Conservation (phyloP, 2,113 vertebrate genomes). For the Azemiops feae region DNA sequence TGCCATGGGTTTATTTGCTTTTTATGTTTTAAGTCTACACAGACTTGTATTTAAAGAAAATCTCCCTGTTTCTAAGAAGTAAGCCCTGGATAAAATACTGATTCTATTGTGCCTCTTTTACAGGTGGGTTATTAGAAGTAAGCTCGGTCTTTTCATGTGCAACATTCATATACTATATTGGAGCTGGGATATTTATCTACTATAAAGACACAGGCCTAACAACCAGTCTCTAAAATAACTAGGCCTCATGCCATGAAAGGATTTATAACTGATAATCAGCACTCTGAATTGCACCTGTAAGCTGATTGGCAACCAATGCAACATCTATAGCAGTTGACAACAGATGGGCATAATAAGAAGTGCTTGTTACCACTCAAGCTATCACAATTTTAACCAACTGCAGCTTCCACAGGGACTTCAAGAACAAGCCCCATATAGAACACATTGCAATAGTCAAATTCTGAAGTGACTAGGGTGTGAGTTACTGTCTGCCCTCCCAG, state of each 20-base stretch:
- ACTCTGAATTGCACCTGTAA: background rate
- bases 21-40: background rate
- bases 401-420: background rate
- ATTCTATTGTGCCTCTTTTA: background rate
- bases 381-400: background rate
- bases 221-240: background rate
- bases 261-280: background rate
- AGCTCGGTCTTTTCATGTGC: background rate
- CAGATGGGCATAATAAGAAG: background rate
- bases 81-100: background rate
- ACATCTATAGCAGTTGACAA: background rate
- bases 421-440: background rate
- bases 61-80: background rate
- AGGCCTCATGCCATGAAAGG: background rate
- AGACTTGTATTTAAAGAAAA: background rate
- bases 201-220: background rate
- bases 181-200: background rate
- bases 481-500: background rate
- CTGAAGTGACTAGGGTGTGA: background rate
- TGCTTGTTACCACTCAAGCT: background rate
- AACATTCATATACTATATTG: background rate
- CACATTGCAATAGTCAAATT: background rate
- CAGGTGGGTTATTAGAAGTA: background rate
- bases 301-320: background rate
- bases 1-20: background rate